Evolutionary conservation across 2,888 invertebrate species (phyloP).

Genomic region (Parnassius mnemosyne): DNA sequence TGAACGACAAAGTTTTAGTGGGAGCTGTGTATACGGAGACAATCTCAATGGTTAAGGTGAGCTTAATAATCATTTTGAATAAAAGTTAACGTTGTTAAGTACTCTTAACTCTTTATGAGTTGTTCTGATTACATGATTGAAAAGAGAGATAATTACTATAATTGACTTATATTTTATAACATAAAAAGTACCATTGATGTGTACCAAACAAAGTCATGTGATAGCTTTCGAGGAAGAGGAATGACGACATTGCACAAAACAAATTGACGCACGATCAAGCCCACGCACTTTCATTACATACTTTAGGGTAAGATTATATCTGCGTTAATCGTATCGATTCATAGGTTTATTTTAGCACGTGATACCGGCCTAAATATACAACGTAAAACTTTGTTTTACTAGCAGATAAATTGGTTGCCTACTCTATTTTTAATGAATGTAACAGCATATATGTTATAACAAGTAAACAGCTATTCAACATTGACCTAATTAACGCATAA

Average conservation of each 20-base stretch:
- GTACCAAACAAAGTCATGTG: slow-evolving; percentile 16
- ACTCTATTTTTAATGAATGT: neutral
- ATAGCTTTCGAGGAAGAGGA: slow-evolving; percentile 36
- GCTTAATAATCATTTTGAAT: too few relatives aligned
- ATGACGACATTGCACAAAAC: slow-evolving; percentile 62
- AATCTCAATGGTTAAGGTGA: too few relatives aligned
- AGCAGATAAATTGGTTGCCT: slow-evolving; percentile 16
- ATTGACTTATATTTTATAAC: slow-evolving; percentile 18
- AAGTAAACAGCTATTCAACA: slow-evolving; percentile 3
- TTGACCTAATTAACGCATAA: neutral
- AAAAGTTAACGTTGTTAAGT: too few relatives aligned
- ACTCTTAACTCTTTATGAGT: too few relatives aligned
- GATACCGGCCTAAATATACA: slow-evolving; percentile 2
- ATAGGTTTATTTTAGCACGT: slow-evolving; percentile 35
- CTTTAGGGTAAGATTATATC: slow-evolving; percentile 48
- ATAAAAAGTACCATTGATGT: slow-evolving; percentile 9
- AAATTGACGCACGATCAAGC: slow-evolving; percentile 71
- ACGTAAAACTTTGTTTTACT: neutral
- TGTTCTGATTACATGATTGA: too few relatives aligned
- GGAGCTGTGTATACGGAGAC: too few relatives aligned
- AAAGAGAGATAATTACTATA: neutral
- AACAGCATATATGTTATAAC: neutral
- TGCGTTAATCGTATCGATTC: slow-evolving; percentile 46
- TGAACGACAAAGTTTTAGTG: too few relatives aligned
- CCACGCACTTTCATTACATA: slow-evolving; percentile 58